Base-by-base conservation (phyloP, 1,140 invertebrate genomes). In the Temnothorax curvispinosus region DNA sequence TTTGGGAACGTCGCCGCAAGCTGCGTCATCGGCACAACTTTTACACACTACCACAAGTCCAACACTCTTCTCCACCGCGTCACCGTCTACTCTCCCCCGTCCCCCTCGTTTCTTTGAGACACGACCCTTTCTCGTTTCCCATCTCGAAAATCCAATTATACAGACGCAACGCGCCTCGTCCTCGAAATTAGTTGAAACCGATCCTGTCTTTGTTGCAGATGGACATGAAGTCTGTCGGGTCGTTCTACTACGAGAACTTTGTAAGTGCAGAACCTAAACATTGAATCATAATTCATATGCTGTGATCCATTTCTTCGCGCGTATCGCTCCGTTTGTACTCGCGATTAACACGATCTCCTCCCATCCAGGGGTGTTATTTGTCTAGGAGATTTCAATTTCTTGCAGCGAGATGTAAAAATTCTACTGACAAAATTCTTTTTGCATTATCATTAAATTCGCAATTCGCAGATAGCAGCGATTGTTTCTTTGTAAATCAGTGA, bases 221-320 rank as follows among this genome's bases (percentile, higher is more conserved):
- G 98, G 97, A 98, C 96, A 98, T 98, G 97, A 98, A 98, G 97
- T 98, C 97, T 96, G 97, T 98, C 96, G 98, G 98, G 96, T 98
- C 97, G 95, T 98, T 98, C 97, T 98, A 98, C 97, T 98, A 98
- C 96, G 97, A 98, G 96, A 98, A 98, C 96, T 98, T 98, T 97
- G 97, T 98, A 98, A 98, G 97, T 98, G 97, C 95, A 94, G 93
- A 93, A 87, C 60, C 87, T 89, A 94, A 93, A 91, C 88, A 93
- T 86, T 93, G 90, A 93, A 93, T 93, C 91, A 92, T 90, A 86
- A 54, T 35, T 75, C 21, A 67, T 69, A 74, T 21, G 64, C 77
- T 80, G 67, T 15, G 18, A 64, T 81, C 50, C 15, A 52, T 52
- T 67, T 80, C n/a, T 35, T 64, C 32, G 52, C 67, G 62, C 65